A percentile compares a stretch with the other conserved stretches of the same genome.
Evolutionary conservation across 2,797 vertebrate genomes (phyloP).

Genomic region (Lepus oiostolus): DNA sequence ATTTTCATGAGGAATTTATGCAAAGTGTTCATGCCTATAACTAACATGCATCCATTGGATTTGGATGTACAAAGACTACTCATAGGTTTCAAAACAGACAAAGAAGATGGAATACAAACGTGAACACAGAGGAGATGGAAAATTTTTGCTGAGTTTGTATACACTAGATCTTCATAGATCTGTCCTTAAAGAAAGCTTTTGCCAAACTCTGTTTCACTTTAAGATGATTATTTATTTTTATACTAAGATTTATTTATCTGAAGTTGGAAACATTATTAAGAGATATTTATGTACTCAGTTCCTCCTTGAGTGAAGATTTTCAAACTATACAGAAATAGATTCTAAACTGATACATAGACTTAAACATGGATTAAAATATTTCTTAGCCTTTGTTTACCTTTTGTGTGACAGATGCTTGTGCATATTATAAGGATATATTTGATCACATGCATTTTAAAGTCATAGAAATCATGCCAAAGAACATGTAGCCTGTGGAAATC

Average conservation of each 20-base stretch:
- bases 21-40: background rate
- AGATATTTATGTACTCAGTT: background rate
- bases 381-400: background rate
- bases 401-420: background rate
- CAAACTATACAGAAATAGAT: constrained; percentile 23
- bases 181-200: constrained; percentile 6
- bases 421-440: constrained; percentile 44
- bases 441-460: constrained; percentile 8
- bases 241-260: background rate
- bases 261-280: constrained; percentile 43
- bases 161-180: background rate
- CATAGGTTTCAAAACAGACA: constrained; percentile 10
- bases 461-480: constrained; percentile 8
- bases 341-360: background rate
- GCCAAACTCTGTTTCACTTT: constrained; percentile 11
- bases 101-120: background rate
- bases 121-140: background rate
- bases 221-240: constrained; percentile 14
- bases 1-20: constrained; percentile 52
- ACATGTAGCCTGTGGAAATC: background rate
- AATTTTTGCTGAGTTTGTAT: background rate
- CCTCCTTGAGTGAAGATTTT: constrained; percentile 31
- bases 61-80: background rate
- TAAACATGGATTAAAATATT: background rate
- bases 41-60: background rate